Evolutionary conservation across 2,888 invertebrate genomes (phyloP).

Genomic region (Catocala nupta): DNA sequence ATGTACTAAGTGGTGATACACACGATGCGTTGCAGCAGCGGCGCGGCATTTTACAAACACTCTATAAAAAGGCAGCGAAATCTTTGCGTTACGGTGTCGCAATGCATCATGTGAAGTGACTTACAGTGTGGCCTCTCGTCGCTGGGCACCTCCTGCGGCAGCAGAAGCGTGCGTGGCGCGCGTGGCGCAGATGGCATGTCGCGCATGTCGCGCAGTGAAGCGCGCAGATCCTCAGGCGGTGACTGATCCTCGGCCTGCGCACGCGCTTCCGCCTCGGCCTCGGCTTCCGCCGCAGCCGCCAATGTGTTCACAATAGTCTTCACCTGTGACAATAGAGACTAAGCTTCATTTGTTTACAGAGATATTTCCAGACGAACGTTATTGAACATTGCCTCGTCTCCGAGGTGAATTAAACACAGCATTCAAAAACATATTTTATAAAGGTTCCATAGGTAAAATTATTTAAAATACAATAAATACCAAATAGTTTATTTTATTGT

Average conservation of each 20-base stretch:
- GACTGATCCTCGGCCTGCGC: constrained; percentile 66
- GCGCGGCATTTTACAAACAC: too few species aligned
- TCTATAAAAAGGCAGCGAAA: too few species aligned
- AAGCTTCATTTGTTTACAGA: constrained; percentile 13
- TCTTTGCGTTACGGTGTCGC: too few species aligned
- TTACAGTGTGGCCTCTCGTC: constrained; percentile 93
- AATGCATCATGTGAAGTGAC: constrained; percentile 51
- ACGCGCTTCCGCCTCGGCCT: constrained; percentile 71
- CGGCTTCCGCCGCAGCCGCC: constrained; percentile 76
- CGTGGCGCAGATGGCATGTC: constrained; percentile 68
- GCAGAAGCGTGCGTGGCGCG: constrained; percentile 86
- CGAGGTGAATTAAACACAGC: too few species aligned
- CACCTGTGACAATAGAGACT: constrained; percentile 61
- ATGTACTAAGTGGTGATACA: too few species aligned
- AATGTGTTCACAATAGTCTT: constrained; percentile 82
- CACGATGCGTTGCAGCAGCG: too few species aligned
- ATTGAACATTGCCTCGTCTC: too few species aligned
- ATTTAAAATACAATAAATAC: too few species aligned
- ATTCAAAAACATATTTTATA: too few species aligned
- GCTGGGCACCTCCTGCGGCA: constrained; percentile 85
- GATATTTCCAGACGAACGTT: background rate
- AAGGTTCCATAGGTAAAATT: too few species aligned
- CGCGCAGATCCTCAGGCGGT: constrained; percentile 60
- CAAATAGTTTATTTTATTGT: too few species aligned
- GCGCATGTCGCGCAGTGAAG: background rate